Evolutionary conservation across 2,113 vertebrate genomes (phyloP).

Genomic region (Nansenia antarctica): DNA sequence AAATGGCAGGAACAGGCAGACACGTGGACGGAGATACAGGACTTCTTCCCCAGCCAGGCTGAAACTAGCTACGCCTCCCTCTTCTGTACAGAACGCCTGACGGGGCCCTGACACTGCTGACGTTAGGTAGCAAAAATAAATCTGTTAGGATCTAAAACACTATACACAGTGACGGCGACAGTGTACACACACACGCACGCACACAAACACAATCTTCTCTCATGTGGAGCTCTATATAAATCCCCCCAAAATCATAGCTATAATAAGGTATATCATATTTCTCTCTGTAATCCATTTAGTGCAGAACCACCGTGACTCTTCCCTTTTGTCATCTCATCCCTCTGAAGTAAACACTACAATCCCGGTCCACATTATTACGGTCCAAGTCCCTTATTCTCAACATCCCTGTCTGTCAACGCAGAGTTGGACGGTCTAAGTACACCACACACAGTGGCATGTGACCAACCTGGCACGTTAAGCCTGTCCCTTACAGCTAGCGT

Average conservation of each 20-base stretch:
- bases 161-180: background rate
- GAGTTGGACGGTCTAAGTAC: no score
- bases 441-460: background rate
- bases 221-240: no score
- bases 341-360: no score
- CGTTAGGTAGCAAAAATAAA: conserved; percentile 2
- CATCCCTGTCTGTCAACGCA: no score
- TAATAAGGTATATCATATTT: no score
- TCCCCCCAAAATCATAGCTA: no score
- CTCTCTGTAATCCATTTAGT: background rate
- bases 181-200: background rate
- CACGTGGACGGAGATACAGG: conserved; percentile 24
- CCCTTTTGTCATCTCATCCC: background rate
- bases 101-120: conserved; percentile 27
- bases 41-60: conserved; percentile 29
- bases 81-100: conserved; percentile 7
- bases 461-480: background rate
- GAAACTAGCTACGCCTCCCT: conserved; percentile 21
- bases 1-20: conserved; percentile 19
- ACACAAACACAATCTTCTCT: no score
- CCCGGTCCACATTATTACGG: no score
- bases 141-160: background rate
- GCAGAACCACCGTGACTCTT: background rate
- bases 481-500: background rate
- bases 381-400: no score